Evolutionary conservation across 1,140 invertebrate species (phyloP), one percentile per base, ranked within the genome.

Genomic region (Rhizoglyphus robini): DNA sequence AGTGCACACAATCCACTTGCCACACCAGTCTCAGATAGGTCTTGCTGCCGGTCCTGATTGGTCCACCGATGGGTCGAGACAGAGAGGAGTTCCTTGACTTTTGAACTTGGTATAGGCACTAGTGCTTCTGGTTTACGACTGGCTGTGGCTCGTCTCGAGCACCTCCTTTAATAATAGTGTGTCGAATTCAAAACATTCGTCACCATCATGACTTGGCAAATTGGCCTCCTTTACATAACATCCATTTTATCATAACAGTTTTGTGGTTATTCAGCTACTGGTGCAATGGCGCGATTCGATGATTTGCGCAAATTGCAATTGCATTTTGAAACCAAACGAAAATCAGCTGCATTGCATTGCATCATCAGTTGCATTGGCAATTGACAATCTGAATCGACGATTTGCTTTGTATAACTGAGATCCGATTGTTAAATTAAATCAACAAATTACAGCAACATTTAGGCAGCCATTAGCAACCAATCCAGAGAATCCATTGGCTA

Each of bases 241-340:
- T 98, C 80, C 94, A 98, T 98, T 15, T 89, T 84, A 51, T 97
- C 94, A n/a, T 90, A 92, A 54, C 92, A 94, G 79, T 97, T 98
- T 20, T 88, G 93, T 76, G 97, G 94, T 0, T 94, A 94, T 78
- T 94, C 92, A 74, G 90, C 93, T 74, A 97, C 94, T 83, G 97
- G 95, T 0, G 94, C 95, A 0, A 90, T 90, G 73, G 96, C 91
- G 94, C 97, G 97, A 74, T 97, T 97, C 0, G 88, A 88, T 79
- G 96, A 91, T 46, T 64, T 57, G 13, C 59, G 27, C 65, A 57
- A 8, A 11, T 65, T 75, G 70, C 85, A 82, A 65, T 96, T 96
- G 79, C 96, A 90, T 74, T 95, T 91, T 18, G 90, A 92, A 71
- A 98, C 97, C 64, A 95, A n/a, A n/a, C n/a, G n/a, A n/a, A n/a